Evolutionary conservation across 1,140 invertebrate genomes (phyloP).

Genomic region (Drosophila orosa): DNA sequence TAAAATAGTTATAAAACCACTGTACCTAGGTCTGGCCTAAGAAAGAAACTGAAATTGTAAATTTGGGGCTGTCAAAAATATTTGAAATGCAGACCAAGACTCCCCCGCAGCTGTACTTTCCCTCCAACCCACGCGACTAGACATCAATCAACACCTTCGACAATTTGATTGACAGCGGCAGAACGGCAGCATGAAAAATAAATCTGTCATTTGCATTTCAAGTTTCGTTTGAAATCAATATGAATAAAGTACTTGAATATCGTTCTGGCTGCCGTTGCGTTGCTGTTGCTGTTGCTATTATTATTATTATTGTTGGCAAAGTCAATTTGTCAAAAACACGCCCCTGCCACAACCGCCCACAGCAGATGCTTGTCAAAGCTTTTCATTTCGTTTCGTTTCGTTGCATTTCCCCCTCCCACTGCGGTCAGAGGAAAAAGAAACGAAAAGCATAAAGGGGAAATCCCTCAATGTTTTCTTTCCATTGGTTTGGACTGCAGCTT

Average conservation of each 20-base stretch:
- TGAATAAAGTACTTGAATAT: slow-evolving; percentile 70
- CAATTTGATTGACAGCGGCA: slow-evolving; percentile 72
- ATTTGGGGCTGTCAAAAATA: slow-evolving; percentile 54
- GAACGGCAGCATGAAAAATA: slow-evolving; percentile 71
- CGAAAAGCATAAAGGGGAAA: slow-evolving; percentile 33
- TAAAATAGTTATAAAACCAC: slow-evolving; percentile 2
- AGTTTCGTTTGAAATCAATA: slow-evolving; percentile 76
- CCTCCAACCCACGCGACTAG: slow-evolving; percentile 39
- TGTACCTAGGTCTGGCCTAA: background rate
- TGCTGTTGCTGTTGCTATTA: slow-evolving; percentile 32
- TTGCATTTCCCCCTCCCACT: slow-evolving; percentile 27
- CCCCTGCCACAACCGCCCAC: slow-evolving; percentile 15
- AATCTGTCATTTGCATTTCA: slow-evolving; percentile 81
- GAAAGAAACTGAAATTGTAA: slow-evolving; percentile 14
- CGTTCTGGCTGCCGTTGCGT: slow-evolving; percentile 20
- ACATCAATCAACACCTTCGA: slow-evolving; percentile 79
- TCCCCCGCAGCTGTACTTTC: background rate
- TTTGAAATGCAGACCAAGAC: slow-evolving; percentile 29
- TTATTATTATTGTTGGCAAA: slow-evolving; percentile 63
- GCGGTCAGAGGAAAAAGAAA: slow-evolving; percentile 17
- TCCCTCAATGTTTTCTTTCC: slow-evolving; percentile 59
- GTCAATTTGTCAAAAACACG: slow-evolving; percentile 80
- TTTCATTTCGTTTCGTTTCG: slow-evolving; percentile 42
- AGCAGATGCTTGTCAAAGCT: slow-evolving; percentile 58
- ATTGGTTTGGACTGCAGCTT: slow-evolving; percentile 53